Base-by-base conservation (phyloP, 2,797 vertebrate species). In the Oreochromis grahami region DNA sequence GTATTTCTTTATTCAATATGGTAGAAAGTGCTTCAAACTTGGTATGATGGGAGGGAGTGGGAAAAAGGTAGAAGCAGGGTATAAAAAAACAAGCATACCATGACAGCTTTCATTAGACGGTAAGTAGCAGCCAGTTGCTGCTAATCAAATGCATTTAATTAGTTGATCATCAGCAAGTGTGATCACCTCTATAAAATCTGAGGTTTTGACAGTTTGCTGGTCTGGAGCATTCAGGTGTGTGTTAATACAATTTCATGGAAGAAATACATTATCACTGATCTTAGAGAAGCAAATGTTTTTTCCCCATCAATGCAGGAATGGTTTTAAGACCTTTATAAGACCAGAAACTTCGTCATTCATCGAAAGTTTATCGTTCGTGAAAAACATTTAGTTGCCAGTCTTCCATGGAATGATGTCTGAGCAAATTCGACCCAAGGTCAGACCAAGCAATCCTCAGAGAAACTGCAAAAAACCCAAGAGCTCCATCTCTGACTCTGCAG, bases 331-430 rank as follows among this genome's bases (percentile, higher is more conserved):
- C 29, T 60, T 19, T 3, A 0, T 19, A 60, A 34, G 56, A 60
- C 3, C 56, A 60, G 17, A 60, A 34, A 60, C 29, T 3, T 60
- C 1, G 10, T 0, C 1, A 5, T 58, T 32, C 55, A 58, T 58
- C 55, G 9, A 58, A 58, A 32, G 26, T 58, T 58, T 58, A 58
- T 58, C 3, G 0, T 58, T 32, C 0, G 5, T 32, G 8, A 32
- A 60, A 60, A 60, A 34, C 2, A 60, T 60, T 34, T 60, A 60
- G n/a, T 14, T 41, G 36, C 7, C 7, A 38, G 9, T 41, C 60
- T 14, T 41, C 5, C 36, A 41, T 14, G 63, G n/a, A 68, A 41
- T 41, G 12, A 41, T 41, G 63, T 24, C 34, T 12, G 3, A 68
- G 12, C 36, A 41, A 38, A 65, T 65, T 65, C 3, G 0, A 21